These are phyloP conservation scores for Macropodus opercularis DNA, from an alignment of 2,797 vertebrate genomes.

Conservation along the genomic window DNA sequence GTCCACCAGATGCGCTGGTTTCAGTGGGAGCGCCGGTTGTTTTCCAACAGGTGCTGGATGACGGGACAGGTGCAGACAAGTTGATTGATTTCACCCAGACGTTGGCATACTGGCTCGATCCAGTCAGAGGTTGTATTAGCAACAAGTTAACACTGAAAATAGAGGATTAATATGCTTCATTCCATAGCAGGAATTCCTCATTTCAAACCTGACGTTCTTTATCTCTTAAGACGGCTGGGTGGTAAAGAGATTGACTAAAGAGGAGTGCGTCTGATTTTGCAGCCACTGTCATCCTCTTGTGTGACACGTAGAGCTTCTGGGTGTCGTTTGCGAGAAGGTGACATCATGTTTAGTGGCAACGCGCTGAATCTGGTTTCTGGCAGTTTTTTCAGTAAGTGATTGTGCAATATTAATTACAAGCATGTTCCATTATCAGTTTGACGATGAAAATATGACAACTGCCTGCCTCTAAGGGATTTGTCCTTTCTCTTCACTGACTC, in stretches of 20 bases:
- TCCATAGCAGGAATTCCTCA: not conserved
- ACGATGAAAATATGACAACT: too few relatives aligned
- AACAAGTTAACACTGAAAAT: not conserved
- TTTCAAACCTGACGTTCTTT: not conserved
- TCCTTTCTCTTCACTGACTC: too few relatives aligned
- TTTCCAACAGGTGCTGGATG: conserved; percentile 35
- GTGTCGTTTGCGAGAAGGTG: too few relatives aligned
- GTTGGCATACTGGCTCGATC: not conserved
- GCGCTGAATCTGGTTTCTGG: too few relatives aligned
- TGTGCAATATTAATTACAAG: too few relatives aligned
- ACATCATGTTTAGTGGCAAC: too few relatives aligned
- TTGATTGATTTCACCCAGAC: conserved; percentile 28
- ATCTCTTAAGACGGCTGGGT: not conserved
- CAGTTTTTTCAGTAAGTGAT: too few relatives aligned
- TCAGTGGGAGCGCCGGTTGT: conserved; percentile 32
- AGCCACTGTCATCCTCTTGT: not conserved
- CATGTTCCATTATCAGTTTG: too few relatives aligned
- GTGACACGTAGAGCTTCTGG: not conserved
- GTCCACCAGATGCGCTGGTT: conserved; percentile 55
- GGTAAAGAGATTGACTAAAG: too few relatives aligned
- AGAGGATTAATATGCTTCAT: not conserved
- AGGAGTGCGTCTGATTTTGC: not conserved
- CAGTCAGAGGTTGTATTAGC: not conserved
- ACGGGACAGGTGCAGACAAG: conserved; percentile 1
- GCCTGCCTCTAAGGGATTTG: too few relatives aligned